These are phyloP conservation scores for Callimorpha dominula DNA, from an alignment of 2,888 invertebrate species.

Conservation along the genomic window DNA sequence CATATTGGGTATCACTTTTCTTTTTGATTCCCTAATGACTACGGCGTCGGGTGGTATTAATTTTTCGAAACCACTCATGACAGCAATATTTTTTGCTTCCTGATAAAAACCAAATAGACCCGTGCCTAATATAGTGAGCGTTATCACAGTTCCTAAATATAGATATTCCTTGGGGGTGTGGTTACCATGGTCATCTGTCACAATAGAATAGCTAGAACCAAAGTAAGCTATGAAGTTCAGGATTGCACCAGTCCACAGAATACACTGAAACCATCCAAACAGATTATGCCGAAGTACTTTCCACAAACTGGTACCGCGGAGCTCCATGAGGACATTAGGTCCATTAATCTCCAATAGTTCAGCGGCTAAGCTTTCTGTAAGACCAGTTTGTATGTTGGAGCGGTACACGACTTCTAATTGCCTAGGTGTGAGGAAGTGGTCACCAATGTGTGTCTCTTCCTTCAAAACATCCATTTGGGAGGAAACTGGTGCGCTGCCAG, in stretches of 20 bases:
- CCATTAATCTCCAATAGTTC: conserved; percentile 85
- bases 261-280: conserved; percentile 90
- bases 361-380: conserved; percentile 83
- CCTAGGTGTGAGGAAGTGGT: conserved; percentile 76
- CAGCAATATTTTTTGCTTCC: conserved; percentile 89
- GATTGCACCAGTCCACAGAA: conserved; percentile 89
- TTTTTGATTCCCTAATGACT: conserved; percentile 89
- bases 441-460: conserved; percentile 76
- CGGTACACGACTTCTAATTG: conserved; percentile 78
- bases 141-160: conserved; percentile 76
- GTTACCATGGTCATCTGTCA: conserved; percentile 40
- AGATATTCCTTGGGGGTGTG: conserved; percentile 75
- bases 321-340: conserved; percentile 88
- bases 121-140: conserved; percentile 76
- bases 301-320: conserved; percentile 88
- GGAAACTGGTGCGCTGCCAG: conserved; percentile 43
- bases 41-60: conserved; percentile 91
- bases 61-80: conserved; percentile 95
- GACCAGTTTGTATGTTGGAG: conserved; percentile 83
- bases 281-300: conserved; percentile 88
- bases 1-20: conserved; percentile 86
- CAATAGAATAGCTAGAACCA: conserved; percentile 33
- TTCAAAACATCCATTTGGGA: conserved; percentile 69
- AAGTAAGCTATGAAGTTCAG: conserved; percentile 88
- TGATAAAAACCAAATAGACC: conserved; percentile 87